Evolutionary conservation across 2,113 vertebrate genomes (phyloP).

Genomic region (Pongo abelii): DNA sequence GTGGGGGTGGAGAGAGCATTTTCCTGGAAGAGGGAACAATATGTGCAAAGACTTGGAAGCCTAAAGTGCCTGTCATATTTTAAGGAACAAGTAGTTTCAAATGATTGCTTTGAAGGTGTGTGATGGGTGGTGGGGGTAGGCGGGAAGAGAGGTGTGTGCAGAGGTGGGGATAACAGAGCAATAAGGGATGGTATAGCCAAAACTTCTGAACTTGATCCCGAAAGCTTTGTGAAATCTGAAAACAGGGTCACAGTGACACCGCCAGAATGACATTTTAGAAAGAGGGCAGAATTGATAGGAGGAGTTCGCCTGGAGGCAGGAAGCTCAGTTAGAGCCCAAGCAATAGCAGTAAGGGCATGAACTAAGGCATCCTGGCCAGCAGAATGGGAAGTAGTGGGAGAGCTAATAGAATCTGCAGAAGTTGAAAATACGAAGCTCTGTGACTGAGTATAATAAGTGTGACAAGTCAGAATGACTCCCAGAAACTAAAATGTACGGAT

Average conservation of each 20-base stretch:
- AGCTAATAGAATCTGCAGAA: neutral
- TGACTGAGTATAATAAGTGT: neutral
- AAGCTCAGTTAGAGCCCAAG: neutral
- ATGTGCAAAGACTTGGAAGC: slow-evolving; percentile 27
- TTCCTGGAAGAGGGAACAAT: slow-evolving; percentile 64
- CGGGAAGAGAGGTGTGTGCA: neutral
- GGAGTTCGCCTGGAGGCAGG: neutral
- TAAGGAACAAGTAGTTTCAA: slow-evolving; percentile 24
- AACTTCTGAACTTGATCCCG: slow-evolving; percentile 5
- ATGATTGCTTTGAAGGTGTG: neutral
- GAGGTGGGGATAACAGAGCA: neutral
- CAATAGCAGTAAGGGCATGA: neutral
- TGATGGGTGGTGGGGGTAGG: neutral
- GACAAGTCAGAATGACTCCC: neutral
- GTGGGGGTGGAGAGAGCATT: neutral
- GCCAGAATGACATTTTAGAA: neutral
- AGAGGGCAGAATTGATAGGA: neutral
- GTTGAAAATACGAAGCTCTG: neutral
- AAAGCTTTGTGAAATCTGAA: neutral
- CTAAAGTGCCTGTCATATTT: slow-evolving; percentile 4
- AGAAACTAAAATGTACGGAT: neutral
- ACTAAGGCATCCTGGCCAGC: neutral
- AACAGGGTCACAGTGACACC: neutral
- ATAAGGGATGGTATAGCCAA: neutral
- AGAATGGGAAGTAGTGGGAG: too few relatives aligned